Evolutionary conservation across 2,888 invertebrate species (phyloP).

Genomic region (Leucophora obtusa): DNA sequence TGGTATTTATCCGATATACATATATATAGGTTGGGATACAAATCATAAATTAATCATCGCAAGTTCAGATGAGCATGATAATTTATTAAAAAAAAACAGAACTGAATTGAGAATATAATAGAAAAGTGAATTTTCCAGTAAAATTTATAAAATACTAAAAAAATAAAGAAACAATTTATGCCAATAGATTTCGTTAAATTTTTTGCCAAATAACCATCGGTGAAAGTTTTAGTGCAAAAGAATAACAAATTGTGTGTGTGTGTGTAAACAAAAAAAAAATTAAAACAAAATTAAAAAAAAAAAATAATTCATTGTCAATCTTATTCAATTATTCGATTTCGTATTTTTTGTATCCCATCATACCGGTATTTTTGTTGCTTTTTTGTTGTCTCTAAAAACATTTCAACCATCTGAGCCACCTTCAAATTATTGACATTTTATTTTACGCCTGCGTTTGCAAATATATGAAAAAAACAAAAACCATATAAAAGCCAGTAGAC

Average conservation of each 20-base stretch:
- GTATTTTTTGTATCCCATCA: conserved; percentile 29
- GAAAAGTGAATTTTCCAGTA: neutral
- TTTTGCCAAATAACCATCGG: neutral
- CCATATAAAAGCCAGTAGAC: neutral
- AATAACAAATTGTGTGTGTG: conserved; percentile 8
- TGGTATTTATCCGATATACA: neutral
- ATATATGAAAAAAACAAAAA: neutral
- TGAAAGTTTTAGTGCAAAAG: conserved; percentile 31
- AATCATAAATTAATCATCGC: neutral
- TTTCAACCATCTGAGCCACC: conserved; percentile 55
- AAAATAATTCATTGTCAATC: conserved; percentile 2
- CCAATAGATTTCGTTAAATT: neutral
- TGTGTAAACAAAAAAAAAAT: conserved; percentile 19
- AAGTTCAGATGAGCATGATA: neutral
- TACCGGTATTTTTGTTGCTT: conserved; percentile 55
- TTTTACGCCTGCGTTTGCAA: conserved; percentile 53
- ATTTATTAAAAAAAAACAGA: neutral
- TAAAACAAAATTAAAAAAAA: conserved; percentile 6
- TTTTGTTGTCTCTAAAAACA: conserved; percentile 10
- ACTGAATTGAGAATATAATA: neutral
- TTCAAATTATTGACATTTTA: conserved; percentile 58
- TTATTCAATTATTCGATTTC: conserved; percentile 1
- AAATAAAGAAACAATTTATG: neutral
- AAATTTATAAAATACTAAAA: neutral
- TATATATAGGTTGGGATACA: too few relatives aligned